A percentile compares a stretch with the other conserved stretches of the same genome.
Evolutionary conservation across 30 jellyfish, hydroid and myxozoan genomes (phyloP).

Genomic region (Aurelia sp.): DNA sequence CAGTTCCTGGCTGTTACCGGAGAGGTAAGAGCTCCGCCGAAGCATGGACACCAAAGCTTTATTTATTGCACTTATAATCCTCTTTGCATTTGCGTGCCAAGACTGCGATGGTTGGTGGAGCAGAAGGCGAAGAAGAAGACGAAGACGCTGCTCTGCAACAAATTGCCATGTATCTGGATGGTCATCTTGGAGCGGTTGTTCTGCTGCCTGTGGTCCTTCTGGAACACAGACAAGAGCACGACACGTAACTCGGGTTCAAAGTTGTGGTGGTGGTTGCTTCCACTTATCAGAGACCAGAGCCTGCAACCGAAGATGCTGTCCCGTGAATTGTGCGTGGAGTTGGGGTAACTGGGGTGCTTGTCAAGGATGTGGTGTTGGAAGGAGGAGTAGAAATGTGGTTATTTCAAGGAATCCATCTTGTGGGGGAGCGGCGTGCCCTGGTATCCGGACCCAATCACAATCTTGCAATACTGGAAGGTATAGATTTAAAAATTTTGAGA

Average conservation of each 20-base stretch:
- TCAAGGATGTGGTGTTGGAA: constrained; percentile 80
- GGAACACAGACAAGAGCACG: constrained; percentile 52
- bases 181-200: constrained; percentile 51
- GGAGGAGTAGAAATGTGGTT: constrained; percentile 46
- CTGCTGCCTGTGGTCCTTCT: constrained; percentile 58
- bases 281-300: constrained; percentile 39
- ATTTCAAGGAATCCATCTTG: constrained; percentile 61
- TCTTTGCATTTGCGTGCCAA: neutral
- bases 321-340: constrained; percentile 11
- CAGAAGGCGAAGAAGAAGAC: constrained; percentile 20
- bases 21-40: constrained; percentile 38
- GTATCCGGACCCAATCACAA: neutral
- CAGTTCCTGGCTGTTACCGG: constrained; percentile 28
- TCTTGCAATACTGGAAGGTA: constrained; percentile 77
- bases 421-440: constrained; percentile 62
- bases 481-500: neutral
- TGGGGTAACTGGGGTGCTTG: constrained; percentile 86
- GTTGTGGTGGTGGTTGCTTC: constrained; percentile 68
- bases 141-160: constrained; percentile 54
- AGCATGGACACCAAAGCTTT: neutral
- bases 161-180: constrained; percentile 50
- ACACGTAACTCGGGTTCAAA: constrained; percentile 47
- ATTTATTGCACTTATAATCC: neutral
- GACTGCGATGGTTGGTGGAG: constrained; percentile 50
- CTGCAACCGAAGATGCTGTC: constrained; percentile 88